A percentile compares a stretch with the other conserved stretches of the same genome.
Evolutionary conservation across 2,113 vertebrate species (phyloP).

Genomic region (Balaeniceps rex): DNA sequence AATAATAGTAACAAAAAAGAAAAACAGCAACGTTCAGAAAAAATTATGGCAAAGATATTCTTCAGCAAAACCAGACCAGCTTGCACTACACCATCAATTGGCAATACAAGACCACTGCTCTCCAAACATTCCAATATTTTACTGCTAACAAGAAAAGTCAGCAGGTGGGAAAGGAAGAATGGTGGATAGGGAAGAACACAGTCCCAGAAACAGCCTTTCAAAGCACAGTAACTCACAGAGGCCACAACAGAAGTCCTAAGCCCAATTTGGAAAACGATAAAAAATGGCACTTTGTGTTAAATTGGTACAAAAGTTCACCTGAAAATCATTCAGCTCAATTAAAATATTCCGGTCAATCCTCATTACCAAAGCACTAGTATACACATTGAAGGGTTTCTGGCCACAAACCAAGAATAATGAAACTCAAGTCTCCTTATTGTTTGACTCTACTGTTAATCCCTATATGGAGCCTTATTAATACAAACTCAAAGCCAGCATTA

Average conservation of each 20-base stretch:
- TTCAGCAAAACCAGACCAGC: neutral
- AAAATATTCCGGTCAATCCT: neutral
- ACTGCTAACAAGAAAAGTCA: neutral
- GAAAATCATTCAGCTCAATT: neutral
- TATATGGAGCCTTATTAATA: neutral
- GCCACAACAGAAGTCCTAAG: neutral
- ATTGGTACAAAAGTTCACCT: neutral
- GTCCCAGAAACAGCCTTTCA: neutral
- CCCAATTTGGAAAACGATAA: neutral
- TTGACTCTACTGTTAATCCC: neutral
- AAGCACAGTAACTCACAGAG: neutral
- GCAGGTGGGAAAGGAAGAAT: neutral
- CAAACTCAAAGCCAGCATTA: neutral
- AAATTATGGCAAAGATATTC: neutral
- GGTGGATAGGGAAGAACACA: neutral
- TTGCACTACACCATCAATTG: neutral
- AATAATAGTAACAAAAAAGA: neutral
- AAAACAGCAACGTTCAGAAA: neutral
- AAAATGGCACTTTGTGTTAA: neutral
- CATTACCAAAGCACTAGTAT: neutral
- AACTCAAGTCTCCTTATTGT: neutral
- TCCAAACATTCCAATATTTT: neutral
- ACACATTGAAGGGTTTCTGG: neutral
- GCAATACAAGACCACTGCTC: neutral
- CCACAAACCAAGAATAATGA: neutral